phyloP scores from a whole-genome alignment of 1,140 invertebrate species.

The Dreissena rostriformis region DNA sequence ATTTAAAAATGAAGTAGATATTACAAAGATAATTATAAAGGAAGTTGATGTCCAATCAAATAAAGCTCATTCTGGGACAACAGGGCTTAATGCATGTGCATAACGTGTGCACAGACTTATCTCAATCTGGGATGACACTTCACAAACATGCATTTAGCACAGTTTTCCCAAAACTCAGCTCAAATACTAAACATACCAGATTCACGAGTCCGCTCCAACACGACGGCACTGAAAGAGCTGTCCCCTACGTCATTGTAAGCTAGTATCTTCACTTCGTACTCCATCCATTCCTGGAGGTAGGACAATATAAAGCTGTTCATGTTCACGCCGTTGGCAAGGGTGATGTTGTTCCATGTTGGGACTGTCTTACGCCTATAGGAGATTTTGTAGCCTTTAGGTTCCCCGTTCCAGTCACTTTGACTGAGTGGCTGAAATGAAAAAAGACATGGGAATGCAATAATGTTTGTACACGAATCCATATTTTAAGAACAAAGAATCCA shows the following conservation, averaged over 20 bases:
- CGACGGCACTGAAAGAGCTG: conserved; percentile 89
- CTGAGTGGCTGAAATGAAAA: conserved; percentile 89
- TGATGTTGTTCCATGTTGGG: conserved; percentile 84
- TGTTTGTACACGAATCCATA: too few relatives aligned
- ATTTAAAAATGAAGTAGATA: too few relatives aligned
- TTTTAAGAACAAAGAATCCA: too few relatives aligned
- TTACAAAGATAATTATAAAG: too few relatives aligned
- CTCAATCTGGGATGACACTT: too few relatives aligned
- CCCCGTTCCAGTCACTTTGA: conserved; percentile 97
- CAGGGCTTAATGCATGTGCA: too few relatives aligned
- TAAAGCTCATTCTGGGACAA: too few relatives aligned
- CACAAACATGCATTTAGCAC: too few relatives aligned
- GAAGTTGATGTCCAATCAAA: too few relatives aligned
- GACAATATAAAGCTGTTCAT: conserved; percentile 85
- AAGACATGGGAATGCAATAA: background rate
- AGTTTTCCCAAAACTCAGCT: too few relatives aligned
- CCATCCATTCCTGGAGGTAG: conserved; percentile 93
- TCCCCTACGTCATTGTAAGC: conserved; percentile 97
- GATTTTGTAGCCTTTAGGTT: conserved; percentile 96
- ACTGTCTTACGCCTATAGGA: conserved; percentile 84
- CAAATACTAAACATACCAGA: conserved; percentile 84
- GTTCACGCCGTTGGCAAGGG: conserved; percentile 76
- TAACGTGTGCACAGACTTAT: too few relatives aligned
- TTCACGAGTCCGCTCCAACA: conserved; percentile 94
- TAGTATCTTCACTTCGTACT: conserved; percentile 94